Percentiles rank a stretch among this genome's conserved stretches.
Evolutionary conservation across 2,113 vertebrate species (phyloP).

Genomic region (Salvelinus fontinalis): DNA sequence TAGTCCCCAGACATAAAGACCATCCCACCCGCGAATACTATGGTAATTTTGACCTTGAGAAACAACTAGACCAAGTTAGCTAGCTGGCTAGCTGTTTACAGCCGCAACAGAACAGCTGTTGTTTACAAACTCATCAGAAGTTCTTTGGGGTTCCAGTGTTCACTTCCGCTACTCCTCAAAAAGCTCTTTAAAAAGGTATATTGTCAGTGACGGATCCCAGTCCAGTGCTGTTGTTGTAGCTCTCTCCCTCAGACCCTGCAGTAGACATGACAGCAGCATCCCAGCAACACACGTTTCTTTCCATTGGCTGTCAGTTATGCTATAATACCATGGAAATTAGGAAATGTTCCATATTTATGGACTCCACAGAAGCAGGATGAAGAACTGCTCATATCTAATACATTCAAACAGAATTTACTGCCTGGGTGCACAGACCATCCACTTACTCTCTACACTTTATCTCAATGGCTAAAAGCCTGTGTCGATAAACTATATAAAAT

Average conservation of each 20-base stretch:
- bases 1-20: too few relatives aligned
- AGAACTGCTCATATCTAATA: conserved; percentile 22
- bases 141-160: too few relatives aligned
- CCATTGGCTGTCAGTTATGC: conserved; percentile 10
- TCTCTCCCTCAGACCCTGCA: conserved; percentile 24
- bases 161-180: too few relatives aligned
- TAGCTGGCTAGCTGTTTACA: too few relatives aligned
- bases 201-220: neutral
- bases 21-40: too few relatives aligned
- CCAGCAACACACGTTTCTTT: conserved; percentile 15
- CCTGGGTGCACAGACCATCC: conserved; percentile 32
- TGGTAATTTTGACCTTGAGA: too few relatives aligned
- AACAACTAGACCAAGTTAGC: too few relatives aligned
- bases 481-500: conserved; percentile 29
- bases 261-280: conserved; percentile 15
- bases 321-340: neutral
- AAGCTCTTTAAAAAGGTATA: neutral
- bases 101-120: too few relatives aligned
- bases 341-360: conserved; percentile 7
- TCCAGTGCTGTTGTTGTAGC: conserved; percentile 1
- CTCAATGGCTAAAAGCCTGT: conserved; percentile 18
- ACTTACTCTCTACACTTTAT: conserved; percentile 30
- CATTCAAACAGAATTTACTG: conserved; percentile 46
- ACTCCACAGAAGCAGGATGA: conserved; percentile 6
- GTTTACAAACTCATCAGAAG: too few relatives aligned